Evolutionary conservation across 2,888 invertebrate genomes (phyloP).

Genomic region (Pediacus dermestoides): DNA sequence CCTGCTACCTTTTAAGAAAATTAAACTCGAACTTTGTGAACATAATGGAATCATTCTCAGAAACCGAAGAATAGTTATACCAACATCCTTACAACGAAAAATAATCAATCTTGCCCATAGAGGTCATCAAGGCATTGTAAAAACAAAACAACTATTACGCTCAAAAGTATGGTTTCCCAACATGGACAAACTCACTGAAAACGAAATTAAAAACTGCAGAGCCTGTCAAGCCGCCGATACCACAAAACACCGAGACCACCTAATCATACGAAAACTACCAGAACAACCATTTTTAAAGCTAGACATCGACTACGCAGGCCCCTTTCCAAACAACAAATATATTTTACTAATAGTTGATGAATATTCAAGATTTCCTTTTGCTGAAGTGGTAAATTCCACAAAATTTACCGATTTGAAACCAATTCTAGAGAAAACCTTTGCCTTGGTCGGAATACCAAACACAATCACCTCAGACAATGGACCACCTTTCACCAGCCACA

Average conservation of each 20-base stretch:
- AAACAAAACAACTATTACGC: constrained; percentile 17
- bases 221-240: constrained; percentile 6
- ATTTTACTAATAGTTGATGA: constrained; percentile 15
- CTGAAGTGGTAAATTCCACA: constrained; percentile 14
- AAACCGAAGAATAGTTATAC: constrained; percentile 11
- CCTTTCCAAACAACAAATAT: constrained; percentile 16
- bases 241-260: constrained; percentile 5
- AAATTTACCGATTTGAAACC: constrained; percentile 12
- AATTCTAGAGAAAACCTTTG: constrained; percentile 12
- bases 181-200: constrained; percentile 12
- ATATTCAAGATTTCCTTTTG: constrained; percentile 17
- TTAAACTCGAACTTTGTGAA: constrained; percentile 13
- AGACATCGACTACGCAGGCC: constrained; percentile 17
- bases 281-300: constrained; percentile 14
- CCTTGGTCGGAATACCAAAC: constrained; percentile 13
- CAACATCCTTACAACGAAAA: constrained; percentile 8
- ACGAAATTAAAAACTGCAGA: constrained; percentile 4
- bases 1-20: constrained; percentile 10
- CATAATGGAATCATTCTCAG: constrained; percentile 13
- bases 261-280: background rate
- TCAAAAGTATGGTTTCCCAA: constrained; percentile 23
- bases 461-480: constrained; percentile 18
- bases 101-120: constrained; percentile 16
- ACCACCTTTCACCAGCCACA: constrained; percentile 17
- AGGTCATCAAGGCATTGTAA: constrained; percentile 14